Evolutionary conservation across 2,888 invertebrate genomes (phyloP), one percentile per base, ranked within the genome.

Genomic region (Yponomeuta cagnagella): DNA sequence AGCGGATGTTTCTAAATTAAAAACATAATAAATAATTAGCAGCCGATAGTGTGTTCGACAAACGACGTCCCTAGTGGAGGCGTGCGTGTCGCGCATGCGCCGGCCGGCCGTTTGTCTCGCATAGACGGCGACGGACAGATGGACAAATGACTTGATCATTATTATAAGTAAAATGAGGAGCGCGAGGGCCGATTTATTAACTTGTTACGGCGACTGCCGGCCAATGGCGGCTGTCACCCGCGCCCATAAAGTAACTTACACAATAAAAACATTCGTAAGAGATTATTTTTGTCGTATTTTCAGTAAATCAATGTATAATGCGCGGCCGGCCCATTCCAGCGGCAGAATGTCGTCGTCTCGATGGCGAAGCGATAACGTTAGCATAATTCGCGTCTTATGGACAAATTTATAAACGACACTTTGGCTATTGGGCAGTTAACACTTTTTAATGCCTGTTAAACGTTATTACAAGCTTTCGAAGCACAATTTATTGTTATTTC

Each of bases 21-120:
- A 67, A 68, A 68, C 68, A 68, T 68, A 30, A 68, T 68, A 48
- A 68, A 68, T 68, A 68, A 68, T 68, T 68, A 68, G 68, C 48
- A 68, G 52, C n/a, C 68, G 68, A 68, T 68, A 68, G 15, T 9
- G 52, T 65, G 68, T 48, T 23, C 48, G 68, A 48, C 68, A 68
- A 48, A 48, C 68, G 68, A 43, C 37, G 33, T 65, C 30, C 23
- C 33, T 23, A 43, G 65, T 23, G 9, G 65, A 8, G 10, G 65
- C 31, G 65, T 65, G 52, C 15, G 52, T 15, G 52, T 58, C 52
- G 52, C 52, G 52, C 52, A 58, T 58, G 52, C 52, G 52, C 52
- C 31, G 65, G 30, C 65, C 33, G 48, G 48, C 68, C 33, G 43
- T 68, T 68, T 68, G 68, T 68, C 68, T 68, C 37, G 23, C 23